phyloP scores from a whole-genome alignment of 1,140 invertebrate species.

The Marisa cornuarietis region DNA sequence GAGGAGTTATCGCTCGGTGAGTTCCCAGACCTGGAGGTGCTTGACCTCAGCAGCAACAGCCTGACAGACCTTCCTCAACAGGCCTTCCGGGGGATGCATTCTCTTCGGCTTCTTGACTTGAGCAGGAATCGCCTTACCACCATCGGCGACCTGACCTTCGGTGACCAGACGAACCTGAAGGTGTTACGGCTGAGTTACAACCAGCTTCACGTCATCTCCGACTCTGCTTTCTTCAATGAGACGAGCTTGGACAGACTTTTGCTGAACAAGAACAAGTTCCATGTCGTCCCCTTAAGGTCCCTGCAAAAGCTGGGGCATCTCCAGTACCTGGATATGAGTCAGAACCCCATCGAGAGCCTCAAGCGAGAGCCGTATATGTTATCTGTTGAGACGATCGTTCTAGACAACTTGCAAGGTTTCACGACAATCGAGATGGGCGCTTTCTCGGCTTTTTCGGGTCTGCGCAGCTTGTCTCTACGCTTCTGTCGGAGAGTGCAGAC shows the following conservation, averaged over 20 bases:
- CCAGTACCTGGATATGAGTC: conserved; percentile 14
- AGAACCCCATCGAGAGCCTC: conserved; percentile 4
- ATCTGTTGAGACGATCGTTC: not conserved
- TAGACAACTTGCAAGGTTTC: conserved; percentile 14
- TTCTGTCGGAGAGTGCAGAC: not conserved
- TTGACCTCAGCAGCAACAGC: conserved; percentile 25
- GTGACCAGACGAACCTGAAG: conserved; percentile 2
- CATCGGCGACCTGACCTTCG: conserved; percentile 14
- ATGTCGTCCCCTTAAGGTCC: not conserved
- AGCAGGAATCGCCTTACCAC: conserved; percentile 8
- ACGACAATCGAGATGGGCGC: not conserved
- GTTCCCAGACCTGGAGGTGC: conserved; percentile 6
- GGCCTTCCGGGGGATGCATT: conserved; percentile 9
- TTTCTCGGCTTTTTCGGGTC: conserved; percentile 1
- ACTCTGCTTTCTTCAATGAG: conserved; percentile 1
- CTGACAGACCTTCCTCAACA: not conserved
- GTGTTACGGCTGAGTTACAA: conserved; percentile 20
- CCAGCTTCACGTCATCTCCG: conserved; percentile 5
- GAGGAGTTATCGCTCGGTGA: conserved; percentile 12
- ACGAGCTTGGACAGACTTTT: not conserved
- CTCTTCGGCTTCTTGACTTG: conserved; percentile 6
- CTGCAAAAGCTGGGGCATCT: conserved; percentile 1
- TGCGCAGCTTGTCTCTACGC: conserved; percentile 14
- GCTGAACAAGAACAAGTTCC: not conserved
- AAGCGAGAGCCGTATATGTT: not conserved